These are phyloP conservation scores for Rattus rattus DNA, from an alignment of 2,113 vertebrate species.

Conservation along the genomic window DNA sequence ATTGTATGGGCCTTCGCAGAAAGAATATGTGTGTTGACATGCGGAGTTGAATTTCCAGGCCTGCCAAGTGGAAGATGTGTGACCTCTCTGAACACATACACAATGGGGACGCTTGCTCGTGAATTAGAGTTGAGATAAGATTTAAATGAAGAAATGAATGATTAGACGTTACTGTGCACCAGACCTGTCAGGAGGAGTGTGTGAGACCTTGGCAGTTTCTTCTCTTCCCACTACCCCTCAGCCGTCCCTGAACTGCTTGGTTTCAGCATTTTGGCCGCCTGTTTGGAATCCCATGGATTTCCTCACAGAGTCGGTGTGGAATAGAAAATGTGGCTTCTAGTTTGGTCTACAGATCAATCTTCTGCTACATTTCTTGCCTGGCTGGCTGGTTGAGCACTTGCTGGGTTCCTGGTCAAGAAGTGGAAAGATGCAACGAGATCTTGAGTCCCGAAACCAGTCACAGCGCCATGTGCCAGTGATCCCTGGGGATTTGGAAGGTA, in stretches of 20 bases:
- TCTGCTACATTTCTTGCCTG: background rate
- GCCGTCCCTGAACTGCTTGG: background rate
- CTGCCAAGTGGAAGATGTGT: background rate
- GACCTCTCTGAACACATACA: background rate
- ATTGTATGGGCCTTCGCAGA: background rate
- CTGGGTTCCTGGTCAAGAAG: background rate
- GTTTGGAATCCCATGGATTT: constrained; percentile 31
- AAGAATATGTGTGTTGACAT: background rate
- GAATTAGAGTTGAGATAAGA: background rate
- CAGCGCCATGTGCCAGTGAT: background rate
- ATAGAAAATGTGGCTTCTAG: constrained; percentile 14
- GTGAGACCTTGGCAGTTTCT: background rate
- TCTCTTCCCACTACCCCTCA: no score
- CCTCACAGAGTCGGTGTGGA: constrained; percentile 27
- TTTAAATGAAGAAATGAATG: background rate
- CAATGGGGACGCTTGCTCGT: background rate
- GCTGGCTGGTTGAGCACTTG: background rate
- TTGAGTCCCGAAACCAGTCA: background rate
- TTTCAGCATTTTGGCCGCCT: background rate
- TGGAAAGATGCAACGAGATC: constrained; percentile 29
- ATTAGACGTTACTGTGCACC: background rate
- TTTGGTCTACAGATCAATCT: background rate
- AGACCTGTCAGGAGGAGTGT: background rate
- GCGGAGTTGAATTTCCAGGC: background rate
- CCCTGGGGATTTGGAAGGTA: background rate